Conservation (phyloP, 2,888 invertebrate species). For the Lochmaea crataegi region DNA sequence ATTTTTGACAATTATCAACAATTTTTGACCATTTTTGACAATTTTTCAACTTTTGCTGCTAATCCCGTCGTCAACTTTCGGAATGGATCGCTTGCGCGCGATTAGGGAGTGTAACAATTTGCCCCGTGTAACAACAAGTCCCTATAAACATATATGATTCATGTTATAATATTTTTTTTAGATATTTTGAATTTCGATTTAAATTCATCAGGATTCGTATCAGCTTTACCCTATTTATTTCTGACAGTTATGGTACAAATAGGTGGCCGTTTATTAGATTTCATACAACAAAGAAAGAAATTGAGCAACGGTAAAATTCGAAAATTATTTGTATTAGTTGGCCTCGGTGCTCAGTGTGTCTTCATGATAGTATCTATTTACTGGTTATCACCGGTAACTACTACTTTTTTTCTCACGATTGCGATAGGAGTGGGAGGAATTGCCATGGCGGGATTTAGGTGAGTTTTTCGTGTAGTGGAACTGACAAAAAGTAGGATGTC, state of each 20-base stretch:
- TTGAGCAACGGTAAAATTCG: slow-evolving; percentile 79
- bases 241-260: slow-evolving; percentile 85
- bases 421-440: slow-evolving; percentile 45
- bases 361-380: slow-evolving; percentile 88
- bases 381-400: slow-evolving; percentile 68
- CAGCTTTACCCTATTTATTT: slow-evolving; percentile 88
- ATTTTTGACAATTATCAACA: no score
- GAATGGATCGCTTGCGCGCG: no score
- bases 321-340: slow-evolving; percentile 76
- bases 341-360: slow-evolving; percentile 80
- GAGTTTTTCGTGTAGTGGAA: slow-evolving; percentile 8
- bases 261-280: slow-evolving; percentile 87
- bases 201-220: slow-evolving; percentile 82
- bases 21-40: no score
- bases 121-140: no score
- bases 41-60: no score
- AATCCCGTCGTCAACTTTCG: no score
- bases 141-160: no score
- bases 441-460: slow-evolving; percentile 46
- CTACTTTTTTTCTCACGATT: slow-evolving; percentile 43
- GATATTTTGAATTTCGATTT: slow-evolving; percentile 80
- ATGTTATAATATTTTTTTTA: slow-evolving; percentile 62
- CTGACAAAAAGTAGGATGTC: no score
- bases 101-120: no score
- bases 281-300: slow-evolving; percentile 72